Evolutionary conservation across 2,888 invertebrate species (phyloP), one percentile per base, ranked within the genome.

Genomic region (Tethea ocularis): DNA sequence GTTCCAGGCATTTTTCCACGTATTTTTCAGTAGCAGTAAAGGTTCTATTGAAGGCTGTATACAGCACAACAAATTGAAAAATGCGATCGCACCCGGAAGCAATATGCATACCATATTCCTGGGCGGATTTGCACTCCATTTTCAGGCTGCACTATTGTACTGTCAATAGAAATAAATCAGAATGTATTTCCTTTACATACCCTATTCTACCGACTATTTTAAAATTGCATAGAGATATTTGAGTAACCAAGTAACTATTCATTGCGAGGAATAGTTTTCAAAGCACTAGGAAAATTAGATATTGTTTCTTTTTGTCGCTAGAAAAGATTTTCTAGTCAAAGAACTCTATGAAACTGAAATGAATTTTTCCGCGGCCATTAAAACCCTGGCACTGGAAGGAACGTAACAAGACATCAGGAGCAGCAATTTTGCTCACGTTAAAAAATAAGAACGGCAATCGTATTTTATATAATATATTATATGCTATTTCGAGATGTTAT

Each of bases 61-160:
- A 51, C 66, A 69, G 58, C 56, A 67, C 67, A 72, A 72, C 76
- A 80, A 84, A 84, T 84, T 83, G 83, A 84, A 83, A 84, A 82
- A 83, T 82, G 75, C 69, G 72, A 77, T 78, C 69, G 76, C 56
- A 65, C 69, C 66, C 66, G 68, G 69, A 61, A 67, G 74, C 83
- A 80, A 82, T 82, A 74, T 79, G 77, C 75, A 77, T 75, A 67
- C 62, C 57, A 63, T 63, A 66, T 66, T 69, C 68, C 70, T 63
- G 60, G 55, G 65, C 64, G 70, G 64, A 80, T 72, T 70, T 71
- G 64, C 69, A 64, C 74, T 74, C 57, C 57, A 70, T 71, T 73
- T 68, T 66, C 68, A 63, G 64, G 61, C 64, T 67, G 67, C 66
- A 64, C 63, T 62, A 60, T 64, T 52, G 58, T 66, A 65, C 63